Evolutionary conservation across 2,888 invertebrate species (phyloP), one percentile per base, ranked within the genome.

Genomic region (Brachynemurus nebulosus): DNA sequence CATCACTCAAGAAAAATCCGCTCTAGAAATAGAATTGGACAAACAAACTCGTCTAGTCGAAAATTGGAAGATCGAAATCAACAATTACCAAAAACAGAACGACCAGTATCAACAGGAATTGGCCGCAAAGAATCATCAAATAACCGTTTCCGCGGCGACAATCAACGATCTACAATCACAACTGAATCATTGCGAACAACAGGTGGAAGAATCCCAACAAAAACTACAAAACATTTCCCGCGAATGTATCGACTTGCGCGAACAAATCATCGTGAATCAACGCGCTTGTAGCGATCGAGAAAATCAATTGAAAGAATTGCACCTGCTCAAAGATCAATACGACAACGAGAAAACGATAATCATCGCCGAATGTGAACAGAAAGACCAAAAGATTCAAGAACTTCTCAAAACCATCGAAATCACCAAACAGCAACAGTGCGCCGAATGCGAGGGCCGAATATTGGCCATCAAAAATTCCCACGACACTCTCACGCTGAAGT

Each of bases 361-460:
- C 51, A 50, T 30, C 44, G 52, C 38, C 48, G 67, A 46, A 55
- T 58, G 47, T 61, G 45, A 59, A 62, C 3, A 62, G 53, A 48
- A 64, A 65, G 59, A 60, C 61, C 5, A 60, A 65, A 40, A 55
- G 61, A 50, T 47, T 58, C 33, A 58, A 66, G 14, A 42, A 42
- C 35, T 35, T 17, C 9, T 11, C n/a, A 11, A 17, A 2, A 34
- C 18, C 14, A 33, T 42, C 19, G 34, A 33, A 36, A 14, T 16
- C 33, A 21, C 19, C 4, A 35, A 42, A 42, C 21, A 18, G 19
- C 35, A 34, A 17, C 17, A 34, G 19, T 17, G 34, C 18, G 34
- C 18, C n/a, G 44, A 19, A 37, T 37, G 37, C 12, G 37, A 37
- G n/a, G 8, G 8, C 8, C 19, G 20, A 17, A 18, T 37, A 9